Evolutionary conservation across 2,113 vertebrate genomes (phyloP).

Genomic region (Catharus bicknelli): DNA sequence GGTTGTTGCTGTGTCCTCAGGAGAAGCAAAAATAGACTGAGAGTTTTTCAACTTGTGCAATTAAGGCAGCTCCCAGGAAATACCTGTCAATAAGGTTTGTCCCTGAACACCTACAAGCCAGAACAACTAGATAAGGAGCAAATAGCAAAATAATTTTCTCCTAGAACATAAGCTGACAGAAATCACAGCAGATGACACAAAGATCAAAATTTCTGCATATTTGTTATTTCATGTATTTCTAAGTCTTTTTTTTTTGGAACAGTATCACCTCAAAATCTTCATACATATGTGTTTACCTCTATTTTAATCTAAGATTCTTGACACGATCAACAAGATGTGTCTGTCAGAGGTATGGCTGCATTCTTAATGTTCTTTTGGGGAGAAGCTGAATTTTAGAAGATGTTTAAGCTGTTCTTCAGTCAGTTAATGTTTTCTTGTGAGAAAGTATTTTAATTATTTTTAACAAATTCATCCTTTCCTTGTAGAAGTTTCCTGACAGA

Average conservation of each 20-base stretch:
- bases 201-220: background rate
- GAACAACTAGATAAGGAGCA: background rate
- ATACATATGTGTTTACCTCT: background rate
- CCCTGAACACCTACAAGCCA: background rate
- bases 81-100: background rate
- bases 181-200: background rate
- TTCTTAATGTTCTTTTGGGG: background rate
- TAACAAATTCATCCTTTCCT: background rate
- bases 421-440: background rate
- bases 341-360: background rate
- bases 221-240: background rate
- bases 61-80: background rate
- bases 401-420: background rate
- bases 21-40: background rate
- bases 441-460: background rate
- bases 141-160: background rate
- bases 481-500: background rate
- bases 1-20: background rate
- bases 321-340: background rate
- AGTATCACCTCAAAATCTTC: background rate
- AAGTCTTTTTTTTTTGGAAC: background rate
- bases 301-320: background rate
- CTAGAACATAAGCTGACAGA: background rate
- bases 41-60: background rate
- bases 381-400: background rate